phyloP scores from a whole-genome alignment of 2,113 vertebrate species.

The Etia nguti region DNA sequence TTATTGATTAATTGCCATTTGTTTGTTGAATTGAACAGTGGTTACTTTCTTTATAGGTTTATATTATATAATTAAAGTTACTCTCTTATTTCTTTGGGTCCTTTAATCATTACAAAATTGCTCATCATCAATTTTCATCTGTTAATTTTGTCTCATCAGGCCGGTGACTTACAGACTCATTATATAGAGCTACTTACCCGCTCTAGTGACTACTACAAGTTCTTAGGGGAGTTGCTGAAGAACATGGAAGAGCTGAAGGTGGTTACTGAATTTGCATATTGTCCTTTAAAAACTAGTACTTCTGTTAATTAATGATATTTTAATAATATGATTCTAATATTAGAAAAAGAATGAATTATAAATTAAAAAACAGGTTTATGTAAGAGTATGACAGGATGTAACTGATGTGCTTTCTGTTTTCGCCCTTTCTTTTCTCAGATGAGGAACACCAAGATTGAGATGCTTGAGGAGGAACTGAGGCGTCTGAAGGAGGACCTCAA shows the following conservation, averaged over 20 bases:
- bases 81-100: not conserved
- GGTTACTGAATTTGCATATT: slow-evolving; percentile 1
- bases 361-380: not conserved
- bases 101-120: not conserved
- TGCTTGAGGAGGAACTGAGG: slow-evolving; percentile 88
- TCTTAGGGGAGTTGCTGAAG: slow-evolving; percentile 89
- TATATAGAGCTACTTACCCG: slow-evolving; percentile 94
- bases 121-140: not conserved
- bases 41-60: not conserved
- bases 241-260: slow-evolving; percentile 97
- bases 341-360: not conserved
- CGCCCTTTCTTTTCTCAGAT: slow-evolving; percentile 74
- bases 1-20: not conserved
- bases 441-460: slow-evolving; percentile 90
- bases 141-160: slow-evolving; percentile 64
- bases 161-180: slow-evolving; percentile 79
- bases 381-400: not conserved
- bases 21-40: not conserved
- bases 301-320: not conserved
- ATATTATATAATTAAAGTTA: not conserved
- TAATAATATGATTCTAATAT: not conserved
- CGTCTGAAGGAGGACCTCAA: slow-evolving; percentile 83
- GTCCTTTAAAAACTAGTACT: not conserved
- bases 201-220: slow-evolving; percentile 89
- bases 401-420: not conserved